These are phyloP conservation scores for Elegia similella DNA, from an alignment of 2,888 invertebrate genomes.

Conservation along the genomic window DNA sequence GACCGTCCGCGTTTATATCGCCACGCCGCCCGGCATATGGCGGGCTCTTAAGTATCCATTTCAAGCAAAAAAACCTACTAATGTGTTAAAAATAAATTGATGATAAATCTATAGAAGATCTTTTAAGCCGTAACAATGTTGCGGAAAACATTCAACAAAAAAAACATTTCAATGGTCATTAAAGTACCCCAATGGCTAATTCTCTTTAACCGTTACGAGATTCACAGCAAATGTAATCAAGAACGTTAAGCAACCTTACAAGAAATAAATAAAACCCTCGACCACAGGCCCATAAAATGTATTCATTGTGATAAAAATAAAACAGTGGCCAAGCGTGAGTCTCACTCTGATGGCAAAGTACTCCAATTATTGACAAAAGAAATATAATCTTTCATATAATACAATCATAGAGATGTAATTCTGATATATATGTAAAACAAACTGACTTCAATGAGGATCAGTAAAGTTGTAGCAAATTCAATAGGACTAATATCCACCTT, in stretches of 20 bases:
- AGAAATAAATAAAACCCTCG: slow-evolving; percentile 14
- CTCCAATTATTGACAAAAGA: no score
- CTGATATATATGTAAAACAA: no score
- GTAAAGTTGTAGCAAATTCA: no score
- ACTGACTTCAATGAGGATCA: no score
- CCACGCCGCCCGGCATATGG: no score
- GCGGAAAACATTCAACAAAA: background rate
- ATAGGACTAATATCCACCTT: no score
- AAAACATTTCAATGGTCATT: slow-evolving; percentile 19
- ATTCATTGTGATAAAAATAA: slow-evolving; percentile 9
- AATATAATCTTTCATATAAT: no score
- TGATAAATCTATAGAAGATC: background rate
- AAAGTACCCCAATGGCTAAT: slow-evolving; percentile 6
- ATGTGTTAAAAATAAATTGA: background rate
- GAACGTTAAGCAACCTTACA: slow-evolving; percentile 7
- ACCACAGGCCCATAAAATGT: slow-evolving; percentile 10
- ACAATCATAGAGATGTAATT: no score
- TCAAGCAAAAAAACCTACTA: no score
- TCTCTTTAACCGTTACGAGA: background rate
- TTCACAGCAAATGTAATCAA: slow-evolving; percentile 11
- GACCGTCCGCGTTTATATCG: no score
- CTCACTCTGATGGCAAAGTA: background rate
- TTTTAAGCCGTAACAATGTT: background rate
- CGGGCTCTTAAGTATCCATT: no score
- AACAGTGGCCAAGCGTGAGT: background rate